phyloP scores from a whole-genome alignment of 1,140 invertebrate genomes.

The Panulirus ornatus region DNA sequence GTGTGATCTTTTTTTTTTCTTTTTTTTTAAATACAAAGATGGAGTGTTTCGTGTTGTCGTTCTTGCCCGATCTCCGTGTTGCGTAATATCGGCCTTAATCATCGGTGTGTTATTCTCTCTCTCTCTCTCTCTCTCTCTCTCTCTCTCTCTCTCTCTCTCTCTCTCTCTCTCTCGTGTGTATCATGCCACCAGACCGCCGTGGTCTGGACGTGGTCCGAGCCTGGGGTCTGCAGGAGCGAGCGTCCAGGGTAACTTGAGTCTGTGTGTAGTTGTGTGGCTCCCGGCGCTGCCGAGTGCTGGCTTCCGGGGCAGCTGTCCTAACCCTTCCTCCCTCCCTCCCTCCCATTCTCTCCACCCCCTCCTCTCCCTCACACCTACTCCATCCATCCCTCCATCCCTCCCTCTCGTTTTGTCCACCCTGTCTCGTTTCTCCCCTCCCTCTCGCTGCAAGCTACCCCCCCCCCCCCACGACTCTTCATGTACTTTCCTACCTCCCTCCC shows the following conservation, averaged over 20 bases:
- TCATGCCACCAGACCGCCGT: background rate
- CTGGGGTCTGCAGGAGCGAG: background rate
- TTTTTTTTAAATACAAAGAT: too few relatives aligned
- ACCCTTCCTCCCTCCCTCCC: background rate
- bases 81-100: background rate
- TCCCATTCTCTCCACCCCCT: too few relatives aligned
- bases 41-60: too few relatives aligned
- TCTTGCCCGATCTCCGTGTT: too few relatives aligned
- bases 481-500: background rate
- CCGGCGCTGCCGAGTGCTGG: constrained; percentile 1
- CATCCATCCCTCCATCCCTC: background rate
- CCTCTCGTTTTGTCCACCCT: background rate
- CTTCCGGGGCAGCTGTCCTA: constrained; percentile 50
- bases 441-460: background rate
- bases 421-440: background rate
- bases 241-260: constrained; percentile 33
- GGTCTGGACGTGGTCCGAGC: background rate
- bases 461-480: background rate
- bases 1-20: too few relatives aligned
- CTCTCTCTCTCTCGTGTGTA: constrained; percentile 29
- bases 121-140: background rate
- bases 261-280: constrained; percentile 33
- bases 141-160: constrained; percentile 29
- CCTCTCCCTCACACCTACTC: background rate
- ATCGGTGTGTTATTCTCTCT: background rate